These are phyloP conservation scores for Danaus chrysippus DNA, from an alignment of 2,888 invertebrate species.

Conservation along the genomic window DNA sequence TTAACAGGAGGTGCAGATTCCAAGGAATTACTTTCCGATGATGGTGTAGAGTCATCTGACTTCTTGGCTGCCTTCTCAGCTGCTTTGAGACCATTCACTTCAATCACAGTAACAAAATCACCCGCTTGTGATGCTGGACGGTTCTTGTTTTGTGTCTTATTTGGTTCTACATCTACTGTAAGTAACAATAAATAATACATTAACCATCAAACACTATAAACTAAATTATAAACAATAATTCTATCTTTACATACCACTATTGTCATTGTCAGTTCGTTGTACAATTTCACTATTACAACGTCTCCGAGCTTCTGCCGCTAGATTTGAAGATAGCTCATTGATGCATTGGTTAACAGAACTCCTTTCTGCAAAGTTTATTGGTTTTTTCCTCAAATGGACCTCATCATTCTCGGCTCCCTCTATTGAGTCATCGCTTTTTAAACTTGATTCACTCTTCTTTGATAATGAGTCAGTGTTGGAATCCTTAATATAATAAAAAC, in stretches of 20 bases:
- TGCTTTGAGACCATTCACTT: conserved; percentile 88
- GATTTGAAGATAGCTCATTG: conserved; percentile 82
- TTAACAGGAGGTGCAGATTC: conserved; percentile 77
- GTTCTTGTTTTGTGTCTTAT: conserved; percentile 68
- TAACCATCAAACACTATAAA: conserved; percentile 12
- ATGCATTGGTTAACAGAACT: conserved; percentile 83
- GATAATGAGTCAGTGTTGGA: conserved; percentile 63
- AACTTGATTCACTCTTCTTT: conserved; percentile 62
- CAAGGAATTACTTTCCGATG: conserved; percentile 76
- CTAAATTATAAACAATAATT: background rate
- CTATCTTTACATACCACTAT: conserved; percentile 47
- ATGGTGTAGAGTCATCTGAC: conserved; percentile 61
- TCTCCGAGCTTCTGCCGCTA: conserved; percentile 65
- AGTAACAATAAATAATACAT: conserved; percentile 17
- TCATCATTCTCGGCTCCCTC: conserved; percentile 60
- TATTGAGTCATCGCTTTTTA: conserved; percentile 60
- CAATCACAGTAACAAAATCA: conserved; percentile 92
- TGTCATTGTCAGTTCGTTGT: conserved; percentile 60
- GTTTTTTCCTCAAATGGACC: conserved; percentile 64
- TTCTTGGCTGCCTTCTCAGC: conserved; percentile 69
- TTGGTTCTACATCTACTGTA: conserved; percentile 61
- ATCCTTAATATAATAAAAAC: conserved; percentile 42
- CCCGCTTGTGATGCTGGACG: conserved; percentile 75
- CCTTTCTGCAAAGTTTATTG: conserved; percentile 59
- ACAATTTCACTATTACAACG: conserved; percentile 76